A percentile compares a stretch with the other conserved stretches of the same genome.
Conservation (phyloP, 2,888 invertebrate species). For the Tupiocoris notatus region DNA sequence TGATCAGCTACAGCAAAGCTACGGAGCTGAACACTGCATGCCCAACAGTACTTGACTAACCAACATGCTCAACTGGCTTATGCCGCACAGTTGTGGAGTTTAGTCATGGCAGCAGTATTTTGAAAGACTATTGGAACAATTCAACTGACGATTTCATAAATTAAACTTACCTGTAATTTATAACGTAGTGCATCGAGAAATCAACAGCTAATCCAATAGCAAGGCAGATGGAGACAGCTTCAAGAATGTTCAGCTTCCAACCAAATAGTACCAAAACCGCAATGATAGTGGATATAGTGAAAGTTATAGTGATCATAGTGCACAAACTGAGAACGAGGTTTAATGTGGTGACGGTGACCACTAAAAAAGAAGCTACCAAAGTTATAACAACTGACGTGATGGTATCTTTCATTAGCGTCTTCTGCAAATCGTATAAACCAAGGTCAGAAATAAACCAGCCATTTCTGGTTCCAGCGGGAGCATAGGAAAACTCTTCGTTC, state of each 20-base stretch:
- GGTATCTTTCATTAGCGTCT: constrained; percentile 78
- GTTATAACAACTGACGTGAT: constrained; percentile 78
- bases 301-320: constrained; percentile 77
- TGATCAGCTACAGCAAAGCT: too few relatives aligned
- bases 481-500: constrained; percentile 65
- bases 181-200: constrained; percentile 87
- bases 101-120: too few relatives aligned
- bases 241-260: constrained; percentile 92
- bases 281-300: constrained; percentile 78
- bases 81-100: too few relatives aligned
- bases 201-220: constrained; percentile 93
- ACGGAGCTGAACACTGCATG: too few relatives aligned
- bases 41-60: too few relatives aligned
- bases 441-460: constrained; percentile 91
- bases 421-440: constrained; percentile 88
- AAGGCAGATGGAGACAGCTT: constrained; percentile 88
- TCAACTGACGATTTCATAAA: too few relatives aligned
- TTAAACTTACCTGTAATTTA: constrained; percentile 63
- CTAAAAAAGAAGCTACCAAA: constrained; percentile 73
- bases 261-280: constrained; percentile 73
- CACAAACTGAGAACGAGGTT: constrained; percentile 79
- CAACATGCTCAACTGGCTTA: too few relatives aligned
- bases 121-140: too few relatives aligned
- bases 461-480: constrained; percentile 70
- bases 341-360: constrained; percentile 78